Percentiles rank a stretch among this genome's conserved stretches.
These are phyloP conservation scores for Congeria kusceri DNA, from an alignment of 2,888 invertebrate species.

Conservation along the genomic window DNA sequence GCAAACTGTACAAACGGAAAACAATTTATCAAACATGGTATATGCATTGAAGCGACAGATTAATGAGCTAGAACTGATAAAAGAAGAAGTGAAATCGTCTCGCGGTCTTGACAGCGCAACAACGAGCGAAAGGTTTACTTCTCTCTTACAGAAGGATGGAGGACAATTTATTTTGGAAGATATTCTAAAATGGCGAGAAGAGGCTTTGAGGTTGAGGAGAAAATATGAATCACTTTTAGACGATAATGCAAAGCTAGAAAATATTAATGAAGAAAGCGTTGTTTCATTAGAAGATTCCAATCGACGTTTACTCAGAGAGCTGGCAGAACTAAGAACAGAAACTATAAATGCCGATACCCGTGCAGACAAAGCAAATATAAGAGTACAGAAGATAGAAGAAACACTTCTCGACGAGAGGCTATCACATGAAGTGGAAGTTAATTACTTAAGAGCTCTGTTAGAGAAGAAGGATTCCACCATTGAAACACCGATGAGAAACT, in stretches of 20 bases:
- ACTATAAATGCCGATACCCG: slow-evolving; percentile 13
- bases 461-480: slow-evolving; percentile 37
- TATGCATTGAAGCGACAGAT: slow-evolving; percentile 24
- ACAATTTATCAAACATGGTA: slow-evolving; percentile 17
- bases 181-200: slow-evolving; percentile 39
- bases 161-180: slow-evolving; percentile 22
- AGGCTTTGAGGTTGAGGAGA: slow-evolving; percentile 14
- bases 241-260: slow-evolving; percentile 15
- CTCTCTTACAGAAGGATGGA: slow-evolving; percentile 9
- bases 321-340: slow-evolving; percentile 23
- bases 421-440: slow-evolving; percentile 54
- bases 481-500: slow-evolving; percentile 11
- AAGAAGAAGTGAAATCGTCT: slow-evolving; percentile 15
- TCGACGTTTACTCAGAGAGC: slow-evolving; percentile 18
- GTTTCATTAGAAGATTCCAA: slow-evolving; percentile 11
- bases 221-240: slow-evolving; percentile 18
- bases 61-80: slow-evolving; percentile 17
- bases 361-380: slow-evolving; percentile 23
- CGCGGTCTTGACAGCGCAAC: slow-evolving; percentile 3
- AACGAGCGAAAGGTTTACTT: slow-evolving; percentile 9
- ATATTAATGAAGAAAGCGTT: slow-evolving; percentile 13
- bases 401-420: slow-evolving; percentile 51
- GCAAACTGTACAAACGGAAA: slow-evolving; percentile 8
- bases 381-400: slow-evolving; percentile 48
- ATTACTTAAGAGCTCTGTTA: slow-evolving; percentile 42